Evolutionary conservation across 2,888 invertebrate genomes (phyloP), one percentile per base, ranked within the genome.

Genomic region (Meghimatium bilineatum): DNA sequence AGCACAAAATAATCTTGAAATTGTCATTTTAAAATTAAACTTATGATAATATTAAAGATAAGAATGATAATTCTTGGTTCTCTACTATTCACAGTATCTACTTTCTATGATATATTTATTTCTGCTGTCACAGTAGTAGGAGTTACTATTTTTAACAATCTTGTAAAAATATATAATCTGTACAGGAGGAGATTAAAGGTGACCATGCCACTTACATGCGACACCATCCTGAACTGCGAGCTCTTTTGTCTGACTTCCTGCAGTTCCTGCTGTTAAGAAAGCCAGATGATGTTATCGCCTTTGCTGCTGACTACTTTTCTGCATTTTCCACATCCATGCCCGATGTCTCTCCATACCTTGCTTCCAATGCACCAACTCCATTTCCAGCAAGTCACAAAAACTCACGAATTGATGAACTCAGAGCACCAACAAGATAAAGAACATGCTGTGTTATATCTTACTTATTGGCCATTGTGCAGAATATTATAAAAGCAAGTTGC

Each of bases 241-340:
- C 92, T 29, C 89, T 94, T 1, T 87, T 94, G 52, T 92, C 92
- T 29, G 93, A 94, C 88, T 94, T 93, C 87, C 87, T 93, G 80
- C 94, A 94, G 90, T 92, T 93, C 84, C 85, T 94, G 85, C 89
- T 94, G 85, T 90, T 93, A 60, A 87, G 93, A 85, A 93, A 94
- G 88, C 94, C 94, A 6, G 91, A 92, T n/a, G 93, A 94, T 86
- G 91, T 92, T 74, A 86, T 93, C 12, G 87, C 90, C 32, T 93
- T 93, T 87, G 91, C 93, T 78, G 93, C 93, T 10, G 93, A 93
- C 74, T 93, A 93, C 88, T 94, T 93, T 86, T 88, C 93, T 32
- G 90, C 93, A 0, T 93, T 93, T 87, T 92, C 93, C 36, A 87
- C 90, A 23, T 87, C 89, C 5, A 90, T 92, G 88, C 90, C 91